Evolutionary conservation across 2,113 vertebrate species (phyloP), one percentile per base, ranked within the genome.

Genomic region (Panthera tigris): DNA sequence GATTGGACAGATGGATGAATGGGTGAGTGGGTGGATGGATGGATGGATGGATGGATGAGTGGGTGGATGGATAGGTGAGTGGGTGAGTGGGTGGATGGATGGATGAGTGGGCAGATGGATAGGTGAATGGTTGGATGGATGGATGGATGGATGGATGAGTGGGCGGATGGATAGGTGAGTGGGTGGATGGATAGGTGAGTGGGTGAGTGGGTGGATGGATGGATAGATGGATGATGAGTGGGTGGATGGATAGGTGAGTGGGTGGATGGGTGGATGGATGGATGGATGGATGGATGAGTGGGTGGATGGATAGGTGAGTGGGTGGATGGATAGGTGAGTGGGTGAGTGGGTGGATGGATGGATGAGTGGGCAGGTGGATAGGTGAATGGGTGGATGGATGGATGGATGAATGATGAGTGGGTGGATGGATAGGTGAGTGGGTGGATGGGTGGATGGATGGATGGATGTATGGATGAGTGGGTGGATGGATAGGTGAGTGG

Each of bases 251-350:
- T 27, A 10, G 57, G 4, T 86, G 29, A n/a, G 16, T 76, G 7
- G 25, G 6, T 83, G 57, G 29, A 1, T 16, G 15, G 55, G 27
- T 63, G 31, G 33, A 5, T 79, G 6, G 2, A 6, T 65, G 41
- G 33, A 33, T 39, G 18, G 19, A 3, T 7, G 12, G 1, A 6
- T 36, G 16, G 19, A 7, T 50, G 33, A 29, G 7, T 71, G 27
- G 7, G 4, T 9, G 39, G 15, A 13, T 66, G 10, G 36, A 5
- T n/a, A n/a, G n/a, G n/a, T 61, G 36, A 6, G 0, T 55, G n/a
- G 23, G 1, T 52, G 1, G 15, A 3, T n/a, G n/a, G n/a, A n/a
- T n/a, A n/a, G n/a, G n/a, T n/a, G 10, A 14, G 21, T 33, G 21
- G 8, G 16, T 74, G 66, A 23, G 2, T 68, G 7, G 19, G 21